Base-by-base conservation (phyloP, 2,113 vertebrate species). In the Geococcyx californianus region DNA sequence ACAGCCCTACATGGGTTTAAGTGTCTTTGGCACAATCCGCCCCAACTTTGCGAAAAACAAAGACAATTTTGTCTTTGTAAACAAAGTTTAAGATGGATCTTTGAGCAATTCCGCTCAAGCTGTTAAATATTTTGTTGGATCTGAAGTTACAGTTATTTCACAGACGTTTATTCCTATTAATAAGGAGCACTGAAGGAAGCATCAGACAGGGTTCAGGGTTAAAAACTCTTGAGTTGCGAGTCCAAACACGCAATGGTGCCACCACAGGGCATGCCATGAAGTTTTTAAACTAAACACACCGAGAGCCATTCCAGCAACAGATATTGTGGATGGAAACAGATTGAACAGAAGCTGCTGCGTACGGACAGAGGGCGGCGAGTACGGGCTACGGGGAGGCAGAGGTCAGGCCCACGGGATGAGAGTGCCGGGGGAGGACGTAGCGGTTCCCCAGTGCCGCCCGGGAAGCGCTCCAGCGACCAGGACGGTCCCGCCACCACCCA, bases 221-320 rank as follows among this genome's bases (percentile, higher is more conserved):
- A 83, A 77, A 49, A 78, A 84, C 66, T 68, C 76, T 42, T 2
- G 60, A 24, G 56, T 7, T 80, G 73, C 90, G 40, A 90, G 92
- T 87, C 89, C 69, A 42, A 96, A 90, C 94, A 76, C 1, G 92
- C 84, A 79, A 31, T 17, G 73, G 76, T 94, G 94, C 87, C 91
- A 83, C 84, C 78, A 80, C 0, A 58, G 81, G 76, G 78, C 58
- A 94, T 2, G 34, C 79, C 47, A 72, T 25, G 11, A 87, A 93
- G 85, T 92, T 97, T 78, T 67, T 63, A 25, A 90, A 88, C 64
- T 42, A 20, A 76, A 70, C 31, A 66, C 58, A 34, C 16, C 18
- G 9, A 72, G 14, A 5, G 89, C 64, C 24, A 6, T 19, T 74
- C 34, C 72, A 90, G 45, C 76, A 86, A 56, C 89, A 87, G 84